Percentiles rank a stretch among this genome's conserved stretches.
These are phyloP conservation scores for Doryteuthis pealeii DNA, from an alignment of 1,140 invertebrate genomes.

Conservation along the genomic window DNA sequence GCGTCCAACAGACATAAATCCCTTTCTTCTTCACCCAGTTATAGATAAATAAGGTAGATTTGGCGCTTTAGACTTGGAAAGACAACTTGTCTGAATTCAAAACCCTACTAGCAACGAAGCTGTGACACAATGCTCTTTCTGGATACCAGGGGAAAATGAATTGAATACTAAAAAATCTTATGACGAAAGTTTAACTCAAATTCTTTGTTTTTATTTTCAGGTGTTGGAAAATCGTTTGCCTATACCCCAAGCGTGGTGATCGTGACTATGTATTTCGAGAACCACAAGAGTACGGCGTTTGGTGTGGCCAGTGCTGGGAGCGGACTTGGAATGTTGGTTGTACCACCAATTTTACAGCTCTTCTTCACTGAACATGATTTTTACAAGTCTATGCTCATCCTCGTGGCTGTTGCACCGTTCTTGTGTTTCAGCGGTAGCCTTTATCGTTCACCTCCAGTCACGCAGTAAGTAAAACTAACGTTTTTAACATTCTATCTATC, in stretches of 20 bases:
- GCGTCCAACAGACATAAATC: too few species aligned
- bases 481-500: background rate
- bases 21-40: too few species aligned
- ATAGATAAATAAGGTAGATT: too few species aligned
- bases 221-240: slow-evolving; percentile 50
- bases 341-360: slow-evolving; percentile 50
- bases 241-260: slow-evolving; percentile 53
- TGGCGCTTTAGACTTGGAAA: too few species aligned
- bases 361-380: slow-evolving; percentile 39
- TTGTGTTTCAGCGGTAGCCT: slow-evolving; percentile 28
- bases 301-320: slow-evolving; percentile 56
- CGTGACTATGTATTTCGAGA: slow-evolving; percentile 51
- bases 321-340: slow-evolving; percentile 53
- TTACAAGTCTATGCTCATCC: slow-evolving; percentile 27
- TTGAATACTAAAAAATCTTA: too few species aligned
- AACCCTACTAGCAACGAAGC: too few species aligned
- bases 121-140: too few species aligned
- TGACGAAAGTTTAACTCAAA: too few species aligned
- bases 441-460: slow-evolving; percentile 19
- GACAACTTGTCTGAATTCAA: too few species aligned
- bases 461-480: background rate
- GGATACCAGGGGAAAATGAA: too few species aligned
- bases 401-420: slow-evolving; percentile 28
- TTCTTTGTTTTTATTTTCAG: slow-evolving; percentile 29
- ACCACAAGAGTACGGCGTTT: slow-evolving; percentile 44